Conservation (phyloP, 2,113 vertebrate species). For the Danionella cerebrum region DNA sequence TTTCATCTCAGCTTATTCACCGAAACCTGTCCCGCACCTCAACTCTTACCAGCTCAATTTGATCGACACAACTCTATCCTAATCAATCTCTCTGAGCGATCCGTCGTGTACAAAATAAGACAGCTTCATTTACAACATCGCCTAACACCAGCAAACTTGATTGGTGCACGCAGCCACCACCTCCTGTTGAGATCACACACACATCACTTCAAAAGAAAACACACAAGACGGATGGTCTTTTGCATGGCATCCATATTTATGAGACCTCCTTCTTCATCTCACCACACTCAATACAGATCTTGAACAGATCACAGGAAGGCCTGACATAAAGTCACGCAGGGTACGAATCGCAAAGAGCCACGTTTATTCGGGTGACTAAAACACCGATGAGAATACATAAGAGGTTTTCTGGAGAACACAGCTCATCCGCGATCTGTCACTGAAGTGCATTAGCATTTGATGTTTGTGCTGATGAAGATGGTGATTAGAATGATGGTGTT, state of each 20-base stretch:
- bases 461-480: constrained; percentile 1
- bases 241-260: constrained; percentile 34
- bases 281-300: constrained; percentile 5
- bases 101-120: neutral
- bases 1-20: neutral
- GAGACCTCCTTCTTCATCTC: neutral
- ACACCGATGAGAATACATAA: neutral
- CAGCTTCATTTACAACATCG: constrained; percentile 16
- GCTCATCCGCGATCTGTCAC: neutral
- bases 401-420: neutral
- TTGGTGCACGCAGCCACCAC: neutral
- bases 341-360: neutral
- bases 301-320: neutral
- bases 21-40: neutral
- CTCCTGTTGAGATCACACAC: constrained; percentile 13
- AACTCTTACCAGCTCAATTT: neutral
- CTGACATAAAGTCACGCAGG: neutral
- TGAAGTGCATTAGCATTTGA: constrained; percentile 18
- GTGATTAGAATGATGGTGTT: neutral
- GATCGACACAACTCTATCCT: neutral
- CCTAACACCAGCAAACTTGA: constrained; percentile 1
- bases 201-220: constrained; percentile 29
- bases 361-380: neutral
- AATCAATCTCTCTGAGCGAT: neutral
- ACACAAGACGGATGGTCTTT: constrained; percentile 11